Base-by-base conservation (phyloP, 2,797 vertebrate species). In the Sternotherus odoratus region DNA sequence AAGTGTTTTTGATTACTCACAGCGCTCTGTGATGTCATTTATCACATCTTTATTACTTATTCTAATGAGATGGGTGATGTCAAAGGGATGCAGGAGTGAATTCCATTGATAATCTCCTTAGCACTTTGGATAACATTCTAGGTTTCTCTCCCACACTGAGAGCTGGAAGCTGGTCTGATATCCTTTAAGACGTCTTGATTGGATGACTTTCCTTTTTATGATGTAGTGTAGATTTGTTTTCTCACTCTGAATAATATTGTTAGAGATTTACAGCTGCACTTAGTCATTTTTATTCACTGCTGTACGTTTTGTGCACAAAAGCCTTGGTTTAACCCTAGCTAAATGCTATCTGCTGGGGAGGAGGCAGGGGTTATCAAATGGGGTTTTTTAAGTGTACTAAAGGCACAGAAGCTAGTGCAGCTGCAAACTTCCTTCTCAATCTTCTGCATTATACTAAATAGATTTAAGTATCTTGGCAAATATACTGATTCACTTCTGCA, bases 51-150 rank as follows among this genome's bases (percentile, higher is more conserved):
- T 90, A 93, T 95, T 95, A 85, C 95, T 95, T 82, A 96, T 96
- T 96, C 95, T 97, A 91, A 95, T 88, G 90, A 96, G 93, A 90
- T 75, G 94, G 87, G 92, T 91, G 93, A 57, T 86, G 87, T 90
- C 95, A 93, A 95, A 95, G 93, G 96, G 91, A 96, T 86, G 43
- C 43, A 79, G 78, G 63, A 92, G 87, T 77, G 95, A 97, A 97
- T 97, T 88, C 95, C 95, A 96, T 85, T 88, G 87, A 93, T 97
- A 97, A 97, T 97, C 97, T 94, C 90, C 95, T 98, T 97, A 97
- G 88, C 83, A 5, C 84, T 81, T 86, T n/a, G 81, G 94, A 93
- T 92, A 95, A 96, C 93, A 79, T 97, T 90, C 91, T 84, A 84
- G 86, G 88, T 90, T 96, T 97, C 95, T 96, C 94, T 95, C 96